Percentiles rank a stretch among this genome's conserved stretches.
These are phyloP conservation scores for Camponotus vicinus DNA, from an alignment of 1,140 invertebrate genomes.

Conservation along the genomic window DNA sequence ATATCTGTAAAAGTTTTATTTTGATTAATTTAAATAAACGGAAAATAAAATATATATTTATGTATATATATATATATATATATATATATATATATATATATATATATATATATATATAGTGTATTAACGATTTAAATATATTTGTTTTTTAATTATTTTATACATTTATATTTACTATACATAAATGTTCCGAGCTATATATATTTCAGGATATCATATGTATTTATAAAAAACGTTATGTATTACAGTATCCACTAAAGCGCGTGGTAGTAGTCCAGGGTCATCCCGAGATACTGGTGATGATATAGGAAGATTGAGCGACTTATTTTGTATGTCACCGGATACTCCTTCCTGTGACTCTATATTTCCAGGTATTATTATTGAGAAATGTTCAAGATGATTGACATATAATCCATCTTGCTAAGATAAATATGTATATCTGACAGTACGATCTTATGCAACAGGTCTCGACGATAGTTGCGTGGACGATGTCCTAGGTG, in stretches of 20 bases:
- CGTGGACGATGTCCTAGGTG: constrained; percentile 85
- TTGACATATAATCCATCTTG: not conserved
- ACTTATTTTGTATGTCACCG: constrained; percentile 81
- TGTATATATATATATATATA: not conserved
- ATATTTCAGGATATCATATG: not conserved
- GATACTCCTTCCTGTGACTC: constrained; percentile 85
- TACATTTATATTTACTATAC: not conserved
- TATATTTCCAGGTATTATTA: constrained; percentile 78
- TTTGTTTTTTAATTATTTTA: not conserved
- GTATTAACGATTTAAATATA: not conserved
- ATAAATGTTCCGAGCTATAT: not conserved
- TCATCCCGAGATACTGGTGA: constrained; percentile 77
- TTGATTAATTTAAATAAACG: not conserved
- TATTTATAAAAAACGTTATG: constrained; percentile 22
- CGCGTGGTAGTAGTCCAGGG: constrained; percentile 70
- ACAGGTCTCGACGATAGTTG: constrained; percentile 83
- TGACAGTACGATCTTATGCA: not conserved
- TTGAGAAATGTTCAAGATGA: not conserved
- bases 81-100: not conserved
- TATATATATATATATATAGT: not conserved
- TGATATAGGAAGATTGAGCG: constrained; percentile 78
- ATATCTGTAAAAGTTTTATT: not conserved
- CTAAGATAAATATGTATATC: not conserved
- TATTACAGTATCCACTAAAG: constrained; percentile 75
- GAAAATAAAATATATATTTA: not conserved